These are phyloP conservation scores for Hydrochoerus hydrochaeris DNA, from an alignment of 2,113 vertebrate genomes.

Conservation along the genomic window DNA sequence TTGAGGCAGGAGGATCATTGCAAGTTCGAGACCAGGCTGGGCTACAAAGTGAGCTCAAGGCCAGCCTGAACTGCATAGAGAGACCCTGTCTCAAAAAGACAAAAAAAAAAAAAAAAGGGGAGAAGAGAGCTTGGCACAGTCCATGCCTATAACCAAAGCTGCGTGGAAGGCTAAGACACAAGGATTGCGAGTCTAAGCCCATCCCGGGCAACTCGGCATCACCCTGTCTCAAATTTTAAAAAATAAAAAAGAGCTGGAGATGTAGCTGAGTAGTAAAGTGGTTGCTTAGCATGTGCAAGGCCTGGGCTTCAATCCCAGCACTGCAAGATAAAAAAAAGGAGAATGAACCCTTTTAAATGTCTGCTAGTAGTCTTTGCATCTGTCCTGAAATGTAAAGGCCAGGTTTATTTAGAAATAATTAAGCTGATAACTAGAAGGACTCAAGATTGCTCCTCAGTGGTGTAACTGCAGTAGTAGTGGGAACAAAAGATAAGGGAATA, in stretches of 20 bases:
- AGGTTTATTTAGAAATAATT: constrained; percentile 34
- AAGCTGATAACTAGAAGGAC: not conserved
- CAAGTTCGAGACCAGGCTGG: no score
- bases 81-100: no score
- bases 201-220: not conserved
- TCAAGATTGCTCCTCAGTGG: not conserved
- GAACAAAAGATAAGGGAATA: not conserved
- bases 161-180: not conserved
- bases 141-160: not conserved
- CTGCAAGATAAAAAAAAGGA: not conserved
- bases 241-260: not conserved
- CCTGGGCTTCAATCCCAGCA: not conserved
- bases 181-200: not conserved
- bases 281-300: not conserved
- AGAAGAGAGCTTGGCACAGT: not conserved
- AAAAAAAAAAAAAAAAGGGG: no score
- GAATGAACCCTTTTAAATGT: not conserved
- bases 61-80: no score
- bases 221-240: not conserved
- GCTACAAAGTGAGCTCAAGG: no score
- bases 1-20: no score
- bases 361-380: not conserved
- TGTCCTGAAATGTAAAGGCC: not conserved
- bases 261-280: not conserved
- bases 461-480: not conserved